A percentile compares a stretch with the other conserved stretches of the same genome.
Evolutionary conservation across 2,113 vertebrate genomes (phyloP).

Genomic region (Hypanus sabinus): DNA sequence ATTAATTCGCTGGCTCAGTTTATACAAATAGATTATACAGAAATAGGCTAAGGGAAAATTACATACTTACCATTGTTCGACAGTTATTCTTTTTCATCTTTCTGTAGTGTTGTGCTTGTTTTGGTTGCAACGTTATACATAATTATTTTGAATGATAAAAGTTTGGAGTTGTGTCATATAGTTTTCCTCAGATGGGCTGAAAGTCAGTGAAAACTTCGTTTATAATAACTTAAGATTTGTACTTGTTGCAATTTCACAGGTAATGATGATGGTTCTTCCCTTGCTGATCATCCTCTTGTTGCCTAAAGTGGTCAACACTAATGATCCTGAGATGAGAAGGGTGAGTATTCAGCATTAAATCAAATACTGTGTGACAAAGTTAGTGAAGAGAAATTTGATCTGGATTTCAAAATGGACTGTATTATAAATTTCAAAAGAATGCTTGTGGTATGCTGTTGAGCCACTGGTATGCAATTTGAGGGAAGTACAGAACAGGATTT

Average conservation of each 20-base stretch:
- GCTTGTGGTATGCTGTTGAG: neutral
- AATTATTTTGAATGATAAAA: neutral
- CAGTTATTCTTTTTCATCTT: neutral
- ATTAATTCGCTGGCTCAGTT: neutral
- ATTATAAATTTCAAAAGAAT: neutral
- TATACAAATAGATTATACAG: neutral
- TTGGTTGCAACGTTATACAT: neutral
- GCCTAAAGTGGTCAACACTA: slow-evolving; percentile 96
- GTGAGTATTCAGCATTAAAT: slow-evolving; percentile 52
- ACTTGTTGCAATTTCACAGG: slow-evolving; percentile 55
- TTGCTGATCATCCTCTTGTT: slow-evolving; percentile 92
- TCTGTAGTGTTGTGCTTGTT: neutral
- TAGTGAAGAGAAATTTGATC: neutral
- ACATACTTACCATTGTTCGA: neutral
- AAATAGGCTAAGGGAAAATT: neutral
- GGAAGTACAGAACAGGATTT: neutral
- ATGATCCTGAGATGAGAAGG: slow-evolving; percentile 97
- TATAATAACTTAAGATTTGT: neutral
- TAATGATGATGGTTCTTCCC: slow-evolving; percentile 98
- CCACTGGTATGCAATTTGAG: neutral
- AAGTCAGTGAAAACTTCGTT: too few species aligned
- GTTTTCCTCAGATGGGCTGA: neutral
- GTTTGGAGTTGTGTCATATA: neutral
- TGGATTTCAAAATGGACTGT: neutral
- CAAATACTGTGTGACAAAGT: neutral